These are phyloP conservation scores for Tangara arthus DNA, from an alignment of 2,797 vertebrate genomes.

Conservation along the genomic window DNA sequence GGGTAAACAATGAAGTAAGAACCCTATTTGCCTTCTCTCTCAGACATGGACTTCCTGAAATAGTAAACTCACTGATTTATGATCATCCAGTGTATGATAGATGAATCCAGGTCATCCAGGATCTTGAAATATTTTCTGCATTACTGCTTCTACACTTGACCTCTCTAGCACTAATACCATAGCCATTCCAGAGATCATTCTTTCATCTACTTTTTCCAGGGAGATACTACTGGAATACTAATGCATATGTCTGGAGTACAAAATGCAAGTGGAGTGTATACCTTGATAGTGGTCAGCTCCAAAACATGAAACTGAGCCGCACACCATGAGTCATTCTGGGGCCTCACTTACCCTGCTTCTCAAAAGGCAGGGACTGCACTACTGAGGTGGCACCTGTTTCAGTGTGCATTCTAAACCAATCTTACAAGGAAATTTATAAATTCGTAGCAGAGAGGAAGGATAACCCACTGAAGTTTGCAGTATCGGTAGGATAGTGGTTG, in stretches of 20 bases:
- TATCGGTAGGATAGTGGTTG: accelerated
- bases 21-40: neutral
- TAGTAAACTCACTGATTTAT: neutral
- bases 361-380: neutral
- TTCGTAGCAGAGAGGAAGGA: neutral
- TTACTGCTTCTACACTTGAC: neutral
- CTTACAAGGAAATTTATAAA: neutral
- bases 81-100: neutral
- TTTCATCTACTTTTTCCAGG: neutral
- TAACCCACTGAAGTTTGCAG: neutral
- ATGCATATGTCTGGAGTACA: neutral
- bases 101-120: neutral
- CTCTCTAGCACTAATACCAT: neutral
- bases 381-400: neutral
- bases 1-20: neutral
- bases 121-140: neutral
- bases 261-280: neutral
- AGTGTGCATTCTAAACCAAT: neutral
- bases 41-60: neutral
- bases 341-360: neutral
- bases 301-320: neutral
- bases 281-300: neutral
- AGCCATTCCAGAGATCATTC: neutral
- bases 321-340: neutral
- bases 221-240: neutral